These are phyloP conservation scores for Leucophenga varia DNA, from an alignment of 1,140 invertebrate genomes.

Conservation along the genomic window DNA sequence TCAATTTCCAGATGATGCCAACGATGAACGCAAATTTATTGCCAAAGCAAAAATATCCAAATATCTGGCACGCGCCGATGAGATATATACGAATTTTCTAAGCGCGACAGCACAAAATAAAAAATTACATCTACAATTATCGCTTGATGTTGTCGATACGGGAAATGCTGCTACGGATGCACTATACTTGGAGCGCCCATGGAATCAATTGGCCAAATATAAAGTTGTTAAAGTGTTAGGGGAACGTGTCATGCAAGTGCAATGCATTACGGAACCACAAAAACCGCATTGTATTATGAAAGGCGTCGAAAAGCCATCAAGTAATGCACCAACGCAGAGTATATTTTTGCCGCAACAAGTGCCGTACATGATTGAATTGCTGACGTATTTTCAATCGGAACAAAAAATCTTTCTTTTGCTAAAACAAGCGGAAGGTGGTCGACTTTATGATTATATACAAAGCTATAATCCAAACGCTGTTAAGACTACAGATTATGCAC, in stretches of 20 bases:
- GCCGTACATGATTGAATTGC: constrained; percentile 58
- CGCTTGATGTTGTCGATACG: constrained; percentile 35
- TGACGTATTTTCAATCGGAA: constrained; percentile 58
- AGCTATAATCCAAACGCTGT: constrained; percentile 30
- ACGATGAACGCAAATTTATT: constrained; percentile 47
- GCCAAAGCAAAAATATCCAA: constrained; percentile 54
- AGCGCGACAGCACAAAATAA: constrained; percentile 5
- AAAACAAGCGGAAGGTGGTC: constrained; percentile 55
- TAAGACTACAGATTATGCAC: constrained; percentile 27
- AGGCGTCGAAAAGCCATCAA: constrained; percentile 57
- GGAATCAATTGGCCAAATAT: constrained; percentile 58
- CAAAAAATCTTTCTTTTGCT: constrained; percentile 59
- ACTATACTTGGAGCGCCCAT: constrained; percentile 37
- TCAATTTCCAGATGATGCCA: constrained; percentile 27
- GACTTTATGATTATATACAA: constrained; percentile 54
- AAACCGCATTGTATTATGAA: constrained; percentile 57
- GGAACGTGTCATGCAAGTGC: constrained; percentile 57
- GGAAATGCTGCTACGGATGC: constrained; percentile 7
- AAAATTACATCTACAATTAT: constrained; percentile 41
- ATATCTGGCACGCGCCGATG: constrained; percentile 56
- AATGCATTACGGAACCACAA: constrained; percentile 54
- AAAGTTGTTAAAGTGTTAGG: constrained; percentile 57
- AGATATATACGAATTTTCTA: constrained; percentile 51
- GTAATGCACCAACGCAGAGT: constrained; percentile 48
- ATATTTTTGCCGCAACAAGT: constrained; percentile 58